phyloP scores from a whole-genome alignment of 2,888 invertebrate species.

The Andrena flavipes region DNA sequence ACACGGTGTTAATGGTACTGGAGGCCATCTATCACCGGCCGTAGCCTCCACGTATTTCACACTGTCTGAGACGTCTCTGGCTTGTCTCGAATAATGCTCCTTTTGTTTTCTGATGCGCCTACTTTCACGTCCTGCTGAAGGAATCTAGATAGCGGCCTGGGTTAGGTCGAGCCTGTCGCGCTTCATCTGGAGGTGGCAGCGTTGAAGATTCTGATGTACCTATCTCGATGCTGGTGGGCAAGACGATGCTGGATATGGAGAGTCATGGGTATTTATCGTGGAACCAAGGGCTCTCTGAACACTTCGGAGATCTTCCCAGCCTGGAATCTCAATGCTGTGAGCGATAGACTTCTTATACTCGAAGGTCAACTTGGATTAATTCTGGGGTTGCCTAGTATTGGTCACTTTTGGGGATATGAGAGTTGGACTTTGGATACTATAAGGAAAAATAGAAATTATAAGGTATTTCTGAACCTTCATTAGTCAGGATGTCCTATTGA shows the following conservation, averaged over 20 bases:
- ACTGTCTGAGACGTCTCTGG: slow-evolving; percentile 68
- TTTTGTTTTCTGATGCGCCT: slow-evolving; percentile 70
- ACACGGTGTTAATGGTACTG: slow-evolving; percentile 77
- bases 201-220: slow-evolving; percentile 8
- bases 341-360: neutral
- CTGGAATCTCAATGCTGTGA: neutral
- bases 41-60: slow-evolving; percentile 64
- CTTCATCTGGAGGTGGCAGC: neutral
- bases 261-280: slow-evolving; percentile 1
- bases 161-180: neutral
- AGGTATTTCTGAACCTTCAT: too few relatives aligned
- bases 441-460: too few relatives aligned
- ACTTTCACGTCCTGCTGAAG: slow-evolving; percentile 44
- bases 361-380: too few relatives aligned
- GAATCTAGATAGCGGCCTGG: slow-evolving; percentile 34
- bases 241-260: slow-evolving; percentile 1
- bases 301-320: neutral
- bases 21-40: slow-evolving; percentile 76
- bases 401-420: too few relatives aligned
- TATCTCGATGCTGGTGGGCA: slow-evolving; percentile 6
- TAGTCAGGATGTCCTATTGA: too few relatives aligned
- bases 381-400: too few relatives aligned
- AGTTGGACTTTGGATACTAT: too few relatives aligned
- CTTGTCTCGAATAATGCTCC: slow-evolving; percentile 69
- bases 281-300: neutral